These are phyloP conservation scores for Protobothrops flavoviridis DNA, from an alignment of 2,113 vertebrate genomes.

Conservation along the genomic window DNA sequence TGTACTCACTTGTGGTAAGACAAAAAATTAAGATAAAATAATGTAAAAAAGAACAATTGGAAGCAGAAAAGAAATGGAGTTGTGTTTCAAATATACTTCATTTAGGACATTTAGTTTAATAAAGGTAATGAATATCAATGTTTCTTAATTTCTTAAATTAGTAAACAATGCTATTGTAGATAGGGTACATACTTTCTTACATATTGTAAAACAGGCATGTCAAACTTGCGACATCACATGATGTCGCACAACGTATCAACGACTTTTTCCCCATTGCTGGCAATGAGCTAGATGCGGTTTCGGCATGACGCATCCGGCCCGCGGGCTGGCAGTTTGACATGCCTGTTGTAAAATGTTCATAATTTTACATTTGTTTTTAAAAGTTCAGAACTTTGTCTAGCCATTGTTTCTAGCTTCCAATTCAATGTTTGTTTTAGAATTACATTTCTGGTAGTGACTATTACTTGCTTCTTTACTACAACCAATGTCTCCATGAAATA, in stretches of 20 bases:
- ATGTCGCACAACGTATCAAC: too few relatives aligned
- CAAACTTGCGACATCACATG: too few relatives aligned
- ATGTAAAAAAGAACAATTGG: background rate
- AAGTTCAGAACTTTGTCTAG: background rate
- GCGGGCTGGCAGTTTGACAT: too few relatives aligned
- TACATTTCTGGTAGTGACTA: background rate
- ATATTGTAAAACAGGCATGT: background rate
- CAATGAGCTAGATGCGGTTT: too few relatives aligned
- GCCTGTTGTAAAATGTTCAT: background rate
- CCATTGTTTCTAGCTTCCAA: background rate
- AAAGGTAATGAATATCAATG: background rate
- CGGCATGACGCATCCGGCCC: too few relatives aligned
- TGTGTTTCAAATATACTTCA: background rate
- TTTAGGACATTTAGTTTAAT: background rate
- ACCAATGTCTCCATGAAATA: too few relatives aligned
- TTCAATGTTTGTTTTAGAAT: background rate
- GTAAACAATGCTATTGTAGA: background rate
- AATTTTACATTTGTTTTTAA: background rate
- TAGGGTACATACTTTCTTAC: background rate
- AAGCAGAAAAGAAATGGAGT: background rate
- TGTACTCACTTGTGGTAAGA: background rate
- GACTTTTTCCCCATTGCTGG: too few relatives aligned
- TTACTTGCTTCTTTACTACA: background rate
- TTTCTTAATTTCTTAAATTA: background rate
- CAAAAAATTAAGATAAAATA: background rate